Percentiles rank a stretch among this genome's conserved stretches.
phyloP scores from a whole-genome alignment of 2,888 invertebrate species.

The Limnephilus marmoratus region DNA sequence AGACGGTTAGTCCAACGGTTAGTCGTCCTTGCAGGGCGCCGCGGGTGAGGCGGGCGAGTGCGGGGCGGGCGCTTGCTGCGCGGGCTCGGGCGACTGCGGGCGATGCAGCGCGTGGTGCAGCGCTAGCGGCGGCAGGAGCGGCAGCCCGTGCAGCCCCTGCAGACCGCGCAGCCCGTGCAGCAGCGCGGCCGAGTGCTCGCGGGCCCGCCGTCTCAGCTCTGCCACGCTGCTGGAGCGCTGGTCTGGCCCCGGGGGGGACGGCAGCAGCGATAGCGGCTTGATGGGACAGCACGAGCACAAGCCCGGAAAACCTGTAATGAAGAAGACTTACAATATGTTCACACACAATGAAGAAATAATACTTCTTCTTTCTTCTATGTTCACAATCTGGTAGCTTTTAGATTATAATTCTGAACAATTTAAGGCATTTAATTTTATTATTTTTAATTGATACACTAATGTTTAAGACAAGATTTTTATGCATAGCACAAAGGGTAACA shows the following conservation, averaged over 20 bases:
- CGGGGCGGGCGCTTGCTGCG: slow-evolving; percentile 70
- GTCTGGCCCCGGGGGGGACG: slow-evolving; percentile 81
- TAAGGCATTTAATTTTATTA: no score
- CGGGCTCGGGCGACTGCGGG: slow-evolving; percentile 66
- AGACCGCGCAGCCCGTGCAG: slow-evolving; percentile 81
- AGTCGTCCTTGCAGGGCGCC: slow-evolving; percentile 14
- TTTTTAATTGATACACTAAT: no score
- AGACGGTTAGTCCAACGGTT: not conserved
- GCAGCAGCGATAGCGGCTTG: slow-evolving; percentile 74
- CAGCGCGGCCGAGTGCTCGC: slow-evolving; percentile 95
- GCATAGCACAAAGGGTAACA: no score
- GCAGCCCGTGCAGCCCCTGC: slow-evolving; percentile 72
- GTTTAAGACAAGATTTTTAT: no score
- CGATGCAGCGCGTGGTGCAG: slow-evolving; percentile 68
- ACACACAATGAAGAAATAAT: not conserved
- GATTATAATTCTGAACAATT: not conserved
- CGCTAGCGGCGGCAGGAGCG: slow-evolving; percentile 67
- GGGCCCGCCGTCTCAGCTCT: slow-evolving; percentile 93
- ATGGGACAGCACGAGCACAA: slow-evolving; percentile 89
- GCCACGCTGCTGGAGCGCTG: slow-evolving; percentile 92
- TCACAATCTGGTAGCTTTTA: not conserved
- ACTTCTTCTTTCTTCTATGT: no score
- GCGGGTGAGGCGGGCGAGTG: slow-evolving; percentile 73
- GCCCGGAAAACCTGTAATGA: slow-evolving; percentile 83
- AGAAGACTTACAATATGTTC: not conserved